Evolutionary conservation across 1,140 invertebrate genomes (phyloP).

Genomic region (Brachionus asplanchnoidis): DNA sequence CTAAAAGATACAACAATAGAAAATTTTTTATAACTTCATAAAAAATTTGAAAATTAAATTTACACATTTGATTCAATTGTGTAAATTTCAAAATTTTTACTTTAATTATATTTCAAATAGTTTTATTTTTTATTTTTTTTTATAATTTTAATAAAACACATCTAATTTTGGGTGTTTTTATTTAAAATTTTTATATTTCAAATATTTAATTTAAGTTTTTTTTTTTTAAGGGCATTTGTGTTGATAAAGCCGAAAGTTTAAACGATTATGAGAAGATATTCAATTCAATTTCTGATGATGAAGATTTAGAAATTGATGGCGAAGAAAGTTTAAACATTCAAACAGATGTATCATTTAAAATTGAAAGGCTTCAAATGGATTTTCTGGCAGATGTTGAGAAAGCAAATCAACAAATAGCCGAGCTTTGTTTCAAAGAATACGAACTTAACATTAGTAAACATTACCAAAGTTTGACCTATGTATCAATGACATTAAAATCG

Average conservation of each 20-base stretch:
- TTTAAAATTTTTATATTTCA: background rate
- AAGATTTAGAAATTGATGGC: background rate
- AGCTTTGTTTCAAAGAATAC: conserved; percentile 65
- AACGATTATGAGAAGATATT: background rate
- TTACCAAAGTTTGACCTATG: background rate
- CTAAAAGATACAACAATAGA: too few relatives aligned
- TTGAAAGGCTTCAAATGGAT: conserved; percentile 5
- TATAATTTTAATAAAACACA: too few relatives aligned
- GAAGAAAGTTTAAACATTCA: background rate
- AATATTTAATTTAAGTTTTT: background rate
- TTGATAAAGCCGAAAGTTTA: background rate
- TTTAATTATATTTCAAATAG: too few relatives aligned
- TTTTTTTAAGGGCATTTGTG: background rate
- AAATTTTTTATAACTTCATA: too few relatives aligned
- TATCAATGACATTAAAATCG: background rate
- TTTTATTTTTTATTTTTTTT: too few relatives aligned
- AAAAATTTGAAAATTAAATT: too few relatives aligned
- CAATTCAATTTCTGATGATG: background rate
- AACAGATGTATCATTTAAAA: conserved; percentile 7
- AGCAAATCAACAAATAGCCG: conserved; percentile 43
- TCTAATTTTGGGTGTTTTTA: background rate
- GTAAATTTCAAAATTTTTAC: too few relatives aligned
- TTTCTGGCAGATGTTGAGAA: conserved; percentile 9
- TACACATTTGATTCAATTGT: too few relatives aligned
- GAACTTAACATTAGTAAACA: conserved; percentile 40